These are phyloP conservation scores for Cosmia pyralina DNA, from an alignment of 2,888 invertebrate genomes.

Conservation along the genomic window DNA sequence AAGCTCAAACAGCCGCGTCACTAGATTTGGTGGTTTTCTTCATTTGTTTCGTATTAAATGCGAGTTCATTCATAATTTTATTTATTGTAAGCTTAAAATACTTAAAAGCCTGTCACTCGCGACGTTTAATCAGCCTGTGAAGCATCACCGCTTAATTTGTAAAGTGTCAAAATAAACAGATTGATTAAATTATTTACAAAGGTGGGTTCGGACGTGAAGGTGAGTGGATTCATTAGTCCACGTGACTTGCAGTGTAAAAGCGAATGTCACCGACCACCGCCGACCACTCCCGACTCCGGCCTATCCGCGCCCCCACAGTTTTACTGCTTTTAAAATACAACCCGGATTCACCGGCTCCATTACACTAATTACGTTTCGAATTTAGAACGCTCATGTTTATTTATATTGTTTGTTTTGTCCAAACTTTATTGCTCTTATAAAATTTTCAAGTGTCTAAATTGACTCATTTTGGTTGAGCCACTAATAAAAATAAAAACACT, in stretches of 20 bases:
- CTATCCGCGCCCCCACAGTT: constrained; percentile 71
- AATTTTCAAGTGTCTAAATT: constrained; percentile 72
- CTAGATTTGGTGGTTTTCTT: constrained; percentile 5
- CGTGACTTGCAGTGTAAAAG: constrained; percentile 84
- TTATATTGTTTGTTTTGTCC: constrained; percentile 69
- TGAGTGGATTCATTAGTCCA: constrained; percentile 85
- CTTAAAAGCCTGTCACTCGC: constrained; percentile 61
- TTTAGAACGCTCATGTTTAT: constrained; percentile 75
- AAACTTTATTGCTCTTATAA: constrained; percentile 72
- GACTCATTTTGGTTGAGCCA: constrained; percentile 67
- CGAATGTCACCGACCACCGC: constrained; percentile 79
- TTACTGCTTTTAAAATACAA: constrained; percentile 75
- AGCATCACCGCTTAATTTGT: constrained; percentile 74
- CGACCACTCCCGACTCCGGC: constrained; percentile 63
- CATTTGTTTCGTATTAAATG: constrained; percentile 26
- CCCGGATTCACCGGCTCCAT: constrained; percentile 78
- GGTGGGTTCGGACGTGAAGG: constrained; percentile 71
- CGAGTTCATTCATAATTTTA: constrained; percentile 37
- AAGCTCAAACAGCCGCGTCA: constrained; percentile 27
- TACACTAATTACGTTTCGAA: constrained; percentile 83
- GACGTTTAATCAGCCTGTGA: constrained; percentile 68
- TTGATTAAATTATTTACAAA: constrained; percentile 82
- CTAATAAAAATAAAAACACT: constrained; percentile 70
- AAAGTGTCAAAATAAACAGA: constrained; percentile 81
- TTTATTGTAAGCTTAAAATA: constrained; percentile 45